Evolutionary conservation across 1,140 invertebrate genomes (phyloP).

Genomic region (Chironomus striatipennis): DNA sequence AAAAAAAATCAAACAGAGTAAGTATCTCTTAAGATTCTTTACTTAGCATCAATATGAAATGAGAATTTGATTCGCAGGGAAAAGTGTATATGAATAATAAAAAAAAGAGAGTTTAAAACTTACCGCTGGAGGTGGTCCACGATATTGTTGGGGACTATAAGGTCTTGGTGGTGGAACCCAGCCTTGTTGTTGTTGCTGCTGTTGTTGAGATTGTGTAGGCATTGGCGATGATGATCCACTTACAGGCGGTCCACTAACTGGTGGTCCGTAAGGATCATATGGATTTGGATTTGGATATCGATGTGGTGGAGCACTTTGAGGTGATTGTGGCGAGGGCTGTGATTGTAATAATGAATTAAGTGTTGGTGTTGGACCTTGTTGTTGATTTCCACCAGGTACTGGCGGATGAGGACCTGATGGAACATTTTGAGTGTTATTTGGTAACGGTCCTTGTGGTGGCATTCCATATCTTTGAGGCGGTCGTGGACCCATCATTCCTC

Average conservation of each 20-base stretch:
- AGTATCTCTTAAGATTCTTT: not conserved
- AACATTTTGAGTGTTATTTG: slow-evolving; percentile 13
- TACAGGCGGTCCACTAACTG: slow-evolving; percentile 32
- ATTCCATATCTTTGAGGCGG: not conserved
- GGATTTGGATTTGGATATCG: slow-evolving; percentile 36
- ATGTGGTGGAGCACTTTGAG: slow-evolving; percentile 35
- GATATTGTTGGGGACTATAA: slow-evolving; percentile 36
- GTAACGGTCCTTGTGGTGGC: slow-evolving; percentile 27
- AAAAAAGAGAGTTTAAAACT: not conserved
- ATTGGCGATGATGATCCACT: slow-evolving; percentile 40
- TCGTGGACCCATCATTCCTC: slow-evolving; percentile 6
- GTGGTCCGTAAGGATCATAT: slow-evolving; percentile 38
- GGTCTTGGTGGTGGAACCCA: slow-evolving; percentile 39
- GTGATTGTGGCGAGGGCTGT: slow-evolving; percentile 52
- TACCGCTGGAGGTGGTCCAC: slow-evolving; percentile 31
- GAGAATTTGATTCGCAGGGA: too few species aligned
- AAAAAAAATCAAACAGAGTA: not conserved
- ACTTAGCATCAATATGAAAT: too few species aligned
- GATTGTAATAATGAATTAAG: slow-evolving; percentile 81
- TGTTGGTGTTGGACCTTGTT: slow-evolving; percentile 80
- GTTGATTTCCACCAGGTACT: slow-evolving; percentile 43
- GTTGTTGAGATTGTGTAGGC: slow-evolving; percentile 27
- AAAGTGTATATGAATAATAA: too few species aligned
- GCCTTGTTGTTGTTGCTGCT: slow-evolving; percentile 31
- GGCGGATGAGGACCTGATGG: not conserved